phyloP scores from a whole-genome alignment of 1,140 invertebrate genomes.

The Zaprionus davidi region DNA sequence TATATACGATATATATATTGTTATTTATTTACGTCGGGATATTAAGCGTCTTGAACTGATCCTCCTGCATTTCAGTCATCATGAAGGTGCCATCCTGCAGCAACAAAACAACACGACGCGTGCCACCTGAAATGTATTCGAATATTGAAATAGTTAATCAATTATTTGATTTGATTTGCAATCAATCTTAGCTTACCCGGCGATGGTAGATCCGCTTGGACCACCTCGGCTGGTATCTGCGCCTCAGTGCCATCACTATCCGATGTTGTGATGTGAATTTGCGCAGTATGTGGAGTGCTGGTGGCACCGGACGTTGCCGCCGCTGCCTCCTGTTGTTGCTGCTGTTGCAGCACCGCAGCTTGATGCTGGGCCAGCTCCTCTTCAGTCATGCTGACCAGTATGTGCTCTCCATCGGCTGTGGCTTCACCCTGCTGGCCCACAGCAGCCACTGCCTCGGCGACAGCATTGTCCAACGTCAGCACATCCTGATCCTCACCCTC shows the following conservation, averaged over 20 bases:
- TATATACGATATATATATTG: conserved; percentile 21
- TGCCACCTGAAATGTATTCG: conserved; percentile 87
- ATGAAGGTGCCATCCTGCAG: conserved; percentile 92
- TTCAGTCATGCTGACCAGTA: conserved; percentile 86
- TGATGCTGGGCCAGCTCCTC: conserved; percentile 85
- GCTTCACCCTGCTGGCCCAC: conserved; percentile 69
- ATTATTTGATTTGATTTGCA: neutral
- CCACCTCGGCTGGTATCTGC: conserved; percentile 92
- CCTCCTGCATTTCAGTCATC: conserved; percentile 93
- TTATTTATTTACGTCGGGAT: conserved; percentile 74
- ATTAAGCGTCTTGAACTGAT: conserved; percentile 91
- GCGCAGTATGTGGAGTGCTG: conserved; percentile 64
- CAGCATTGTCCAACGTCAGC: conserved; percentile 87
- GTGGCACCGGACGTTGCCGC: conserved; percentile 35
- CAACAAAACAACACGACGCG: conserved; percentile 90
- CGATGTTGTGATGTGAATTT: conserved; percentile 84
- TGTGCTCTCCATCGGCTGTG: conserved; percentile 85
- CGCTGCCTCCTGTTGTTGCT: conserved; percentile 42
- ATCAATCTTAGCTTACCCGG: conserved; percentile 86
- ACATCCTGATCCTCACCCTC: conserved; percentile 87
- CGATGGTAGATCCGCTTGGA: conserved; percentile 91
- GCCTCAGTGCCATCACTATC: conserved; percentile 86
- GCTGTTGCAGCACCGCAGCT: conserved; percentile 70
- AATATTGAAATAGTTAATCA: neutral
- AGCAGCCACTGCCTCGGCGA: conserved; percentile 85